These are phyloP conservation scores for Camelus bactrianus DNA, from an alignment of 2,113 vertebrate species.

Conservation along the genomic window DNA sequence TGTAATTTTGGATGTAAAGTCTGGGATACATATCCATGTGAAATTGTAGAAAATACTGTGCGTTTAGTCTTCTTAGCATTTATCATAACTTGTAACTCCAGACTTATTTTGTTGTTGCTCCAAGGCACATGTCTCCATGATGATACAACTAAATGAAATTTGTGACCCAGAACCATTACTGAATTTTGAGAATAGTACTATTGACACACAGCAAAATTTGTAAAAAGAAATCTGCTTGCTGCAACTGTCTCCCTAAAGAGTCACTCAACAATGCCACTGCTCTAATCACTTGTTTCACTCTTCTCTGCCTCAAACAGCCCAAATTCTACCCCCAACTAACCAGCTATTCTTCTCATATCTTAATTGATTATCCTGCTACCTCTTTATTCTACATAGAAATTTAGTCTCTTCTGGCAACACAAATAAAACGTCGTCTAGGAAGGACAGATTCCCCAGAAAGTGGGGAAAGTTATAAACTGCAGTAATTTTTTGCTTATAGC, in stretches of 20 bases:
- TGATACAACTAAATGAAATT: background rate
- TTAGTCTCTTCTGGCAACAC: background rate
- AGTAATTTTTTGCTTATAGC: background rate
- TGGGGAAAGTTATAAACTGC: background rate
- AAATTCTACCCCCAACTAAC: background rate
- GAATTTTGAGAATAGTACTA: background rate
- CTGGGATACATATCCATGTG: background rate
- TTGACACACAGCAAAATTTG: background rate
- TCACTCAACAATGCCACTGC: background rate
- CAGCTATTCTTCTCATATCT: background rate
- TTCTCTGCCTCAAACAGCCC: background rate
- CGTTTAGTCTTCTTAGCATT: background rate
- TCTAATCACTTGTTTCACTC: background rate
- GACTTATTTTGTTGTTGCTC: background rate
- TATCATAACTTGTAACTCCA: background rate
- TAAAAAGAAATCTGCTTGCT: background rate
- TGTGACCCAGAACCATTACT: background rate
- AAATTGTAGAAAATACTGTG: background rate
- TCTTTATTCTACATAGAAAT: slow-evolving; percentile 21
- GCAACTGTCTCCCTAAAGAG: background rate
- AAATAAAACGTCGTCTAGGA: background rate
- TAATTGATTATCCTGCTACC: background rate
- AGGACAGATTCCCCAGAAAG: background rate
- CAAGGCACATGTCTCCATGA: background rate
- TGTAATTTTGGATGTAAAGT: background rate